A percentile compares a stretch with the other conserved stretches of the same genome.
These are phyloP conservation scores for Ridgeia piscesae DNA, from an alignment of 1,140 invertebrate genomes.

Conservation along the genomic window DNA sequence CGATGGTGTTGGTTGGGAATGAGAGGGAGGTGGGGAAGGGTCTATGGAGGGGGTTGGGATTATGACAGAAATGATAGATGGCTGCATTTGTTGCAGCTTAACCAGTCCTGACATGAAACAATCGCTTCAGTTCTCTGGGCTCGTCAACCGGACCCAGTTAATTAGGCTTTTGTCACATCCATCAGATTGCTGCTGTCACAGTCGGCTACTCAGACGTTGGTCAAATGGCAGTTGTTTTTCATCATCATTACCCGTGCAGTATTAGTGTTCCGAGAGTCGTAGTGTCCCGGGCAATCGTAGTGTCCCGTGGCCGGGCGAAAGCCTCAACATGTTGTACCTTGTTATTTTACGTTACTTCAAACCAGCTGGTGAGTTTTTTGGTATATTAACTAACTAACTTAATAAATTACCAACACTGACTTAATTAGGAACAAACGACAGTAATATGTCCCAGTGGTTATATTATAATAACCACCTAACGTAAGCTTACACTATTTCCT, in stretches of 20 bases:
- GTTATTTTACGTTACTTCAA: background rate
- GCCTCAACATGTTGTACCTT: too few species aligned
- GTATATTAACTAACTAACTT: background rate
- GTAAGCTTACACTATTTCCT: background rate
- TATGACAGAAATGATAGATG: background rate
- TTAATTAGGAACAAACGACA: background rate
- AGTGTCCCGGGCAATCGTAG: too few species aligned
- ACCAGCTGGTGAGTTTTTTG: background rate
- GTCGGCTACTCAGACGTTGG: background rate
- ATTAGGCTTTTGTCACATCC: background rate
- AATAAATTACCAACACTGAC: background rate
- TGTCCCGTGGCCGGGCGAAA: too few species aligned
- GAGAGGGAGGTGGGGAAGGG: too few species aligned
- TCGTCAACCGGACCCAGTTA: background rate
- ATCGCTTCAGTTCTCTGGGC: background rate
- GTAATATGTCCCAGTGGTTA: background rate
- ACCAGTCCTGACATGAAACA: background rate
- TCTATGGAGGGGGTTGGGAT: too few species aligned
- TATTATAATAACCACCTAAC: background rate
- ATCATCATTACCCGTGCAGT: too few species aligned
- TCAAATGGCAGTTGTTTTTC: too few species aligned
- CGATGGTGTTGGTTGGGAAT: background rate
- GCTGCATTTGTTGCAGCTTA: background rate
- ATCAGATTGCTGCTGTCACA: background rate
- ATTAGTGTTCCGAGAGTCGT: too few species aligned